phyloP scores from a whole-genome alignment of 2,113 vertebrate species.

The Elephantulus edwardii region DNA sequence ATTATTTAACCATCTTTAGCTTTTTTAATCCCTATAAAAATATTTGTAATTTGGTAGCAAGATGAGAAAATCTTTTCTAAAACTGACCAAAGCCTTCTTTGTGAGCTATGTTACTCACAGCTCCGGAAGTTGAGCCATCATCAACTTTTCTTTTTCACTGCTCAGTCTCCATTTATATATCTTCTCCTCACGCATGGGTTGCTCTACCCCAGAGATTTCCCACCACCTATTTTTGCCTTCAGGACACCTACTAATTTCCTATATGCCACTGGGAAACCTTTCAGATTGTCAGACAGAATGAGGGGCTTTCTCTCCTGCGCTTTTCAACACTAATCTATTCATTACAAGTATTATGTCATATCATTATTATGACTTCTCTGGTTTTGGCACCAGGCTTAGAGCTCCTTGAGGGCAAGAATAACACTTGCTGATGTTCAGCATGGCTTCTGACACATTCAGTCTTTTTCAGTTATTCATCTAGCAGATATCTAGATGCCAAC shows the following conservation, averaged over 20 bases:
- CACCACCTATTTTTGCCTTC: background rate
- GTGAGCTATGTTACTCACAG: background rate
- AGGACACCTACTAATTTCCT: background rate
- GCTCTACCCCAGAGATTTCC: background rate
- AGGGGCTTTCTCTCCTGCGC: background rate
- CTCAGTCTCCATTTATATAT: background rate
- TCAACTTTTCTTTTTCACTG: background rate
- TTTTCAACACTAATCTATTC: background rate
- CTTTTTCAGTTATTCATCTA: background rate
- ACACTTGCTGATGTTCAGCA: background rate
- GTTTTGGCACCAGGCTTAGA: background rate
- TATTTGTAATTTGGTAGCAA: background rate
- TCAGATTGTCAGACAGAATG: background rate
- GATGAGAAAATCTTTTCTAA: background rate
- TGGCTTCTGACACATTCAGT: background rate
- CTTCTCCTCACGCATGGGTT: background rate
- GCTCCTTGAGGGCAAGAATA: background rate
- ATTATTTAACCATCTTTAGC: background rate
- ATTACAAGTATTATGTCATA: background rate
- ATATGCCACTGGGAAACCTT: background rate
- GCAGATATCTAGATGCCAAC: background rate
- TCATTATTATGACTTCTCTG: background rate
- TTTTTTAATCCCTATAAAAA: background rate
- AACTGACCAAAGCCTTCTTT: background rate
- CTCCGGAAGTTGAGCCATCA: background rate